phyloP scores from a whole-genome alignment of 2,888 invertebrate species.

The Ethmia dodecea region DNA sequence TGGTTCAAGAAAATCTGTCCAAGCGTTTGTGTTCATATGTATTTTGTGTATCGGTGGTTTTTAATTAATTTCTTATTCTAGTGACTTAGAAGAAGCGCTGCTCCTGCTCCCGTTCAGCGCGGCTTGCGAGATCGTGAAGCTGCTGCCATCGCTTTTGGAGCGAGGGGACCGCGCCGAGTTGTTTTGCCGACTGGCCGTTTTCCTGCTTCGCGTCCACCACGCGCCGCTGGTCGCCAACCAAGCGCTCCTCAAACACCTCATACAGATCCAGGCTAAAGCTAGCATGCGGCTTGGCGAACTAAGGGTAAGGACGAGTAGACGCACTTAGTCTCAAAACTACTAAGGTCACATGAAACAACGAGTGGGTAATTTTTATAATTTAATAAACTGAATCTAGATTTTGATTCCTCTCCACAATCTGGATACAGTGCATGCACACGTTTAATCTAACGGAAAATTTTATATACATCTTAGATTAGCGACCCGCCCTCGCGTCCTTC shows the following conservation, averaged over 20 bases:
- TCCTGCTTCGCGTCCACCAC: constrained; percentile 86
- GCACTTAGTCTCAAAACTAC: too few relatives aligned
- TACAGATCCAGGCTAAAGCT: constrained; percentile 79
- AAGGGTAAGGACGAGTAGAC: too few relatives aligned
- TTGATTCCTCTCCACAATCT: too few relatives aligned
- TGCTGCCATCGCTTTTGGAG: constrained; percentile 82
- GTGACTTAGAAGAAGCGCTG: constrained; percentile 94
- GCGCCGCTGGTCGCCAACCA: constrained; percentile 86
- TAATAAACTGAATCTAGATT: too few relatives aligned
- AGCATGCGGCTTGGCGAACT: constrained; percentile 75
- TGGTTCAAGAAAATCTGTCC: too few relatives aligned
- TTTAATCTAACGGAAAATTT: too few relatives aligned
- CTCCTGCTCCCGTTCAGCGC: constrained; percentile 90
- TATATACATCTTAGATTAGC: too few relatives aligned
- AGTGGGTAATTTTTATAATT: too few relatives aligned
- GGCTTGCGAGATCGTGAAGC: constrained; percentile 86
- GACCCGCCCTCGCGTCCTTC: too few relatives aligned
- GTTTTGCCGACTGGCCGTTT: constrained; percentile 85
- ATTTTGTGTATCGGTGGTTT: background rate
- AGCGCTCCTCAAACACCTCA: constrained; percentile 80
- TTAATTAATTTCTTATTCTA: constrained; percentile 46
- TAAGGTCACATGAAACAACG: too few relatives aligned
- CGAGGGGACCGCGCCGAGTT: constrained; percentile 87
- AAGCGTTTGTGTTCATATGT: too few relatives aligned
- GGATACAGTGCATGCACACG: too few relatives aligned